phyloP scores from a whole-genome alignment of 2,888 invertebrate species.

The Esperia sulphurella region DNA sequence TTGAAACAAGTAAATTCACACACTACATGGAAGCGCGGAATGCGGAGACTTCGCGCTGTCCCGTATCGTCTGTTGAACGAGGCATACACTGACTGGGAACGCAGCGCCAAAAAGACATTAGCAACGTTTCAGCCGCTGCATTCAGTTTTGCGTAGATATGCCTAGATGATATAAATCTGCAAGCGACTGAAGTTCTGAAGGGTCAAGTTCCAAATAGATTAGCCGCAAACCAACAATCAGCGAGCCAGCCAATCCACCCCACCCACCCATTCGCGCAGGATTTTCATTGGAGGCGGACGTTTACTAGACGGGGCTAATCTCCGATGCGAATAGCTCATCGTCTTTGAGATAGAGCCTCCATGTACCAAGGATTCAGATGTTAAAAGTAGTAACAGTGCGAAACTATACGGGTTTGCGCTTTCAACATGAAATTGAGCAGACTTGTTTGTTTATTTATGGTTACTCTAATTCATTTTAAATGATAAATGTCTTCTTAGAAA shows the following conservation, averaged over 20 bases:
- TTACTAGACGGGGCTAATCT: constrained; percentile 24
- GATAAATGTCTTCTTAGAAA: no score
- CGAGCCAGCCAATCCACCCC: not conserved
- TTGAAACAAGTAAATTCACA: not conserved
- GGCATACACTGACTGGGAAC: constrained; percentile 22
- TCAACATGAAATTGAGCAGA: no score
- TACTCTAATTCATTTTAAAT: no score
- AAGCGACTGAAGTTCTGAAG: constrained; percentile 10
- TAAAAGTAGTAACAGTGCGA: constrained; percentile 11
- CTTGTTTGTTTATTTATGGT: no score
- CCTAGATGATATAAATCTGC: constrained; percentile 9
- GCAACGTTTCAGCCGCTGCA: not conserved
- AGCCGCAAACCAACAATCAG: not conserved
- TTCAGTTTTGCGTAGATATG: not conserved
- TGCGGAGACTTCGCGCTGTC: constrained; percentile 12
- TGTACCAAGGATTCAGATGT: constrained; percentile 44
- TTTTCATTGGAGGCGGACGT: constrained; percentile 36
- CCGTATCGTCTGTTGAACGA: constrained; percentile 27
- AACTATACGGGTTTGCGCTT: no score
- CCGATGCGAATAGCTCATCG: constrained; percentile 37
- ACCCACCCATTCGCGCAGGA: constrained; percentile 25
- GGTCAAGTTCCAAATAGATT: not conserved
- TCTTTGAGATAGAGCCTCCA: constrained; percentile 36
- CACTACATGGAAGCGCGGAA: not conserved
- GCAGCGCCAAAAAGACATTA: constrained; percentile 5